A percentile compares a stretch with the other conserved stretches of the same genome.
These are phyloP conservation scores for Morpho helenor DNA, from an alignment of 2,888 invertebrate species.

Conservation along the genomic window DNA sequence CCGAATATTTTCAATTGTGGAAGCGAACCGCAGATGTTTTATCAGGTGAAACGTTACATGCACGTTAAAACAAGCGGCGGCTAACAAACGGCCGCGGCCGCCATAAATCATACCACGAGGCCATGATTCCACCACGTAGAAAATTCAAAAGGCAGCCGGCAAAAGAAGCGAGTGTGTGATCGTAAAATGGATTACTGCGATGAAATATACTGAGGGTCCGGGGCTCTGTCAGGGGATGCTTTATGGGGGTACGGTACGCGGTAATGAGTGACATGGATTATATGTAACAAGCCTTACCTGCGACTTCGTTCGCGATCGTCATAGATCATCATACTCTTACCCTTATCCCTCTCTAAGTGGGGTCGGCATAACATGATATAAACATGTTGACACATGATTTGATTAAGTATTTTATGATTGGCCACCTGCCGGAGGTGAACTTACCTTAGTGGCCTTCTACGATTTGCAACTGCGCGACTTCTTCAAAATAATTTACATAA, in stretches of 20 bases:
- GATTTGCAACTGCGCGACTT: too few relatives aligned
- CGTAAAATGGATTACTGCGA: slow-evolving; percentile 35
- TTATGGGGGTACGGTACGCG: slow-evolving; percentile 20
- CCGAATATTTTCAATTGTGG: slow-evolving; percentile 33
- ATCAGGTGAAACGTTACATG: slow-evolving; percentile 20
- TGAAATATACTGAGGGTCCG: slow-evolving; percentile 29
- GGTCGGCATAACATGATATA: too few relatives aligned
- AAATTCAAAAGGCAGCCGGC: slow-evolving; percentile 28
- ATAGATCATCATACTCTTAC: too few relatives aligned
- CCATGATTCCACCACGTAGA: slow-evolving; percentile 2
- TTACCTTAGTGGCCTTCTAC: too few relatives aligned
- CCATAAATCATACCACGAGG: slow-evolving; percentile 10
- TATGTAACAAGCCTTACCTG: too few relatives aligned
- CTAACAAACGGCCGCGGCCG: slow-evolving; percentile 12
- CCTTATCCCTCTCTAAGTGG: too few relatives aligned
- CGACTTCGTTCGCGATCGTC: too few relatives aligned
- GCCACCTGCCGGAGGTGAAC: too few relatives aligned
- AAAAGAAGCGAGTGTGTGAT: slow-evolving; percentile 32
- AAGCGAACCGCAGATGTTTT: slow-evolving; percentile 10
- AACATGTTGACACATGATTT: too few relatives aligned
- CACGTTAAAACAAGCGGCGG: slow-evolving; percentile 18
- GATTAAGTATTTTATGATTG: too few relatives aligned
- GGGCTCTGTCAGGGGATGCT: not conserved
- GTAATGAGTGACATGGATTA: not conserved
- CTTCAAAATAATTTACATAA: too few relatives aligned